Percentiles rank a stretch among this genome's conserved stretches.
phyloP scores from a whole-genome alignment of 2,113 vertebrate genomes.

The Psittacara wagleri region DNA sequence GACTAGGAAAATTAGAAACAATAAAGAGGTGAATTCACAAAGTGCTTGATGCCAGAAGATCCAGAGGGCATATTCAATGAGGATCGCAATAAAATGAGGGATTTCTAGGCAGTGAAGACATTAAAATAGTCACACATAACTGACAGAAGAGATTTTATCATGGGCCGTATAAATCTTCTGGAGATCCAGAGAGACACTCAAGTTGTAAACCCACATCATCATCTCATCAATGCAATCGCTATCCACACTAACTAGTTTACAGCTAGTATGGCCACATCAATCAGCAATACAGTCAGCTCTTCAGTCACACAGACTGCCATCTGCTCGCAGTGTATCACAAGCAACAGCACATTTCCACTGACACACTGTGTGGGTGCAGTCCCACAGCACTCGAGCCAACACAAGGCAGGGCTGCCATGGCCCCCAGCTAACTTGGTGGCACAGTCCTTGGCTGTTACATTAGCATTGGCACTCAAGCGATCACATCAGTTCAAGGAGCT shows the following conservation, averaged over 20 bases:
- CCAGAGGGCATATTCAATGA: neutral
- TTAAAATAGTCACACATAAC: neutral
- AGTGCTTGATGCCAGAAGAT: neutral
- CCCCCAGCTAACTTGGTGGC: neutral
- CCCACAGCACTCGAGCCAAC: neutral
- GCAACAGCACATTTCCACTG: neutral
- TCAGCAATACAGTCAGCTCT: neutral
- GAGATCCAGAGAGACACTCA: neutral
- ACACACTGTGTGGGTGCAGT: neutral
- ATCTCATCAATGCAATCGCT: neutral
- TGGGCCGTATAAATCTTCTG: neutral
- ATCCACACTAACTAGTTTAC: neutral
- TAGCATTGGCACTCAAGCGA: neutral
- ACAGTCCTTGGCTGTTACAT: neutral
- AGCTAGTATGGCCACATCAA: neutral
- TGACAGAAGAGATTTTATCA: neutral
- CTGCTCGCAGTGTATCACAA: neutral
- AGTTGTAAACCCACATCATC: neutral
- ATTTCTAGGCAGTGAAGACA: neutral
- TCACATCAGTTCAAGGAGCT: neutral
- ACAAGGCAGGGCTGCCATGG: neutral
- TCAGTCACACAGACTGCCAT: neutral
- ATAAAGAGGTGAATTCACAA: neutral
- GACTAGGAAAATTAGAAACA: neutral
- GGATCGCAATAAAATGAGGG: neutral